Percentiles rank a stretch among this genome's conserved stretches.
Evolutionary conservation across 2,888 invertebrate species (phyloP).

Genomic region (Eudasyphora cyanicolor): DNA sequence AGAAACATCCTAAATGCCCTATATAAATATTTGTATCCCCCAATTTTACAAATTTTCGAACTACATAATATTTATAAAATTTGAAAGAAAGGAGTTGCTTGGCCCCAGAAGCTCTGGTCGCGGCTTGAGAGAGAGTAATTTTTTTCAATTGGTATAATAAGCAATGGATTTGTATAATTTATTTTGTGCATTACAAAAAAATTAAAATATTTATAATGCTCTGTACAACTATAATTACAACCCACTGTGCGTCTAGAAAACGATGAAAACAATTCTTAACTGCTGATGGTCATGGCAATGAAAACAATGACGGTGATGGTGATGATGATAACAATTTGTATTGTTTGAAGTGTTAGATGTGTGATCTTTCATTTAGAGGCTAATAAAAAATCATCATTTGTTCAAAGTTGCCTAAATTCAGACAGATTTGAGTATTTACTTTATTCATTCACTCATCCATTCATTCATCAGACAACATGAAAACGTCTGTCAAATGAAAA

Average conservation of each 20-base stretch:
- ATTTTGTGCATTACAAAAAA: no score
- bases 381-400: conserved; percentile 73
- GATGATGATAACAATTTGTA: conserved; percentile 41
- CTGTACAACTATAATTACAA: neutral
- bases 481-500: conserved; percentile 27
- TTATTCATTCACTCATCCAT: conserved; percentile 27
- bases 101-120: no score
- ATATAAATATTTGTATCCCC: no score
- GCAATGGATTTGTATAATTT: no score
- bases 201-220: no score
- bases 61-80: no score
- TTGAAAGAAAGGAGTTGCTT: no score
- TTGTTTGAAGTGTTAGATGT: conserved; percentile 27
- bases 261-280: neutral
- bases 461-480: conserved; percentile 33
- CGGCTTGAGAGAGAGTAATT: no score
- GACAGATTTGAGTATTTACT: neutral
- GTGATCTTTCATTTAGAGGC: conserved; percentile 66
- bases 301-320: conserved; percentile 64
- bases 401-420: neutral
- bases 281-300: neutral
- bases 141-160: no score
- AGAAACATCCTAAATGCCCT: no score
- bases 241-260: conserved; percentile 9
- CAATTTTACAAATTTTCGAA: no score